These are phyloP conservation scores for Acropora yongei DNA, from an alignment of 64 coral and sea anemone species.

Conservation along the genomic window DNA sequence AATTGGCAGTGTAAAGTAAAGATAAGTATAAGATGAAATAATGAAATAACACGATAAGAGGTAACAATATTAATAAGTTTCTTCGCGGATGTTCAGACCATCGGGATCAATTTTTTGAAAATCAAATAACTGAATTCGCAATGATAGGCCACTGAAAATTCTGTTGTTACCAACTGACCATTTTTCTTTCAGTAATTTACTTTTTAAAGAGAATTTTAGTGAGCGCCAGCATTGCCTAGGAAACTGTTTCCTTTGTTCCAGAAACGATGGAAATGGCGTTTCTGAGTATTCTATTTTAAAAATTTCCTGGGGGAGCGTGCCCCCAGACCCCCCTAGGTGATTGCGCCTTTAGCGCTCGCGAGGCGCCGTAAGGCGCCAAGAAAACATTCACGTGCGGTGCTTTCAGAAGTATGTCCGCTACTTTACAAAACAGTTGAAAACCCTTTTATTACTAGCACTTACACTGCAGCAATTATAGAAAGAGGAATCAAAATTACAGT, in stretches of 20 bases:
- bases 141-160: no score
- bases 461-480: no score
- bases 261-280: constrained; percentile 45
- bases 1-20: no score
- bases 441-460: background rate
- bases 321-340: constrained; percentile 37
- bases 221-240: constrained; percentile 65
- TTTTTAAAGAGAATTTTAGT: constrained; percentile 71
- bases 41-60: no score
- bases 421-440: constrained; percentile 48
- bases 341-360: constrained; percentile 12
- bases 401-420: constrained; percentile 39
- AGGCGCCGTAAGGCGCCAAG: constrained; percentile 29
- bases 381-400: constrained; percentile 38
- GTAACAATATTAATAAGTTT: no score
- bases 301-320: constrained; percentile 30
- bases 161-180: no score
- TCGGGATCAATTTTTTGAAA: no score
- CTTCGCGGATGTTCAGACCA: no score
- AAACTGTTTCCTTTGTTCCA: constrained; percentile 71
- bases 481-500: no score
- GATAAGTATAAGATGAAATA: no score
- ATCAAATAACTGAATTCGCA: no score
- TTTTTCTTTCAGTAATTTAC: constrained; percentile 63
- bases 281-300: constrained; percentile 42